Evolutionary conservation across 2,797 vertebrate species (phyloP), one percentile per base, ranked within the genome.

Genomic region (Kryptolebias ocellatus): DNA sequence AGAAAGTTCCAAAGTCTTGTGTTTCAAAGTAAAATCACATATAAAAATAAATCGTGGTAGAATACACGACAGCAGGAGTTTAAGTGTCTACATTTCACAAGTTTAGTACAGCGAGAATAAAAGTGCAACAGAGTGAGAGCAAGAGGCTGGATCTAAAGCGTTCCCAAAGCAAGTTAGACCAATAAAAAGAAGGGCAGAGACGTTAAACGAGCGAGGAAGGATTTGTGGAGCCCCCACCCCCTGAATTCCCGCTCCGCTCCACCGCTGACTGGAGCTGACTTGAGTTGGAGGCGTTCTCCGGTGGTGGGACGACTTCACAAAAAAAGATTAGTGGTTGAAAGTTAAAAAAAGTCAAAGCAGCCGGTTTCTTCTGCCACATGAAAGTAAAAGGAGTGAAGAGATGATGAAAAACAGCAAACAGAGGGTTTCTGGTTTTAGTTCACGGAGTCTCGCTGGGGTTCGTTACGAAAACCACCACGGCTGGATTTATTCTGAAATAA

Each of bases 141-240:
- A 69, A 66, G 59, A 79, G 65, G 58, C 60, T 74, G 81, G 54
- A 72, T 76, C 53, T 56, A 70, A 62, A 39, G 64, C 66, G 71
- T 74, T 76, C 81, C 77, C 76, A 87, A 86, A 87, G 86, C 78
- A 85, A 65, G 72, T 72, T 18, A 49, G 61, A 72, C 74, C 61
- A 67, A 72, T 67, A 78, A 85, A 93, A 92, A 91, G 83, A 91
- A 89, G 89, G 91, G 73, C 89, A 90, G 87, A 90, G 83, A 67
- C 72, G 79, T 84, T 83, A 84, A 89, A 88, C 18, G 27, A 69
- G 67, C 64, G 79, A 76, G 78, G 64, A 83, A 81, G 81, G 74
- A 62, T 72, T 83, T 83, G 52, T 69, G 60, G 60, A 65, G 61
- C 79, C 71, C 67, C 70, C 80, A 42, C 39, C 69, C 78, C 58